phyloP scores from a whole-genome alignment of 2,113 vertebrate genomes.

The Ciconia stormi region DNA sequence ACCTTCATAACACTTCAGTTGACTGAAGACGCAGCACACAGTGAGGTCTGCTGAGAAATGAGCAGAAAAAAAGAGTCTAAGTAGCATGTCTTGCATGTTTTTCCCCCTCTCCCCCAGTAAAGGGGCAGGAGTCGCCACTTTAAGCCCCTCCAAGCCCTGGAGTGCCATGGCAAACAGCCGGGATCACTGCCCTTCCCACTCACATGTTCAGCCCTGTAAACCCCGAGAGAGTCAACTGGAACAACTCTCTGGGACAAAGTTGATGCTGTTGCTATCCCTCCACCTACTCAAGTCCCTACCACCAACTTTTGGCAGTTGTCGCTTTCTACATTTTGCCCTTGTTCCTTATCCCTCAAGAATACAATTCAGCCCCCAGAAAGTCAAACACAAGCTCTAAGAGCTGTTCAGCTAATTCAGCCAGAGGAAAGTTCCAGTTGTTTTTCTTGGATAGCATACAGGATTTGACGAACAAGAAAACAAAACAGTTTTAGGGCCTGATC shows the following conservation, averaged over 20 bases:
- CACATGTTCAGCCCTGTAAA: neutral
- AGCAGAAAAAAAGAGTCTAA: neutral
- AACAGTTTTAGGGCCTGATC: neutral
- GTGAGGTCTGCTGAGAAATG: neutral
- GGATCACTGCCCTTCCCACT: rapidly evolving
- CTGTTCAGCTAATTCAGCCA: neutral
- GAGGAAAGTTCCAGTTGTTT: neutral
- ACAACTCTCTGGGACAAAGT: neutral
- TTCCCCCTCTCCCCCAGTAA: neutral
- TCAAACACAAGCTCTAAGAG: neutral
- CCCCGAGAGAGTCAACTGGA: neutral
- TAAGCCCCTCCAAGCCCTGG: neutral
- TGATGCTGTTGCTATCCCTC: neutral
- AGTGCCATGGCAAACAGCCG: neutral
- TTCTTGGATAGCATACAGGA: neutral
- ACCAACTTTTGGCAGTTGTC: neutral
- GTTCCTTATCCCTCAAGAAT: neutral
- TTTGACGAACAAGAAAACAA: neutral
- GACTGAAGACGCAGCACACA: neutral
- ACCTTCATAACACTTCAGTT: neutral
- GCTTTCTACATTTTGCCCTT: neutral
- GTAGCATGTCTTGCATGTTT: neutral
- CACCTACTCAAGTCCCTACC: neutral
- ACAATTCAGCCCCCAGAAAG: neutral
- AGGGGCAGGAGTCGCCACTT: neutral